A percentile compares a stretch with the other conserved stretches of the same genome.
These are phyloP conservation scores for Caenorhabditis virilis DNA, from an alignment of 2,888 invertebrate species.

Conservation along the genomic window DNA sequence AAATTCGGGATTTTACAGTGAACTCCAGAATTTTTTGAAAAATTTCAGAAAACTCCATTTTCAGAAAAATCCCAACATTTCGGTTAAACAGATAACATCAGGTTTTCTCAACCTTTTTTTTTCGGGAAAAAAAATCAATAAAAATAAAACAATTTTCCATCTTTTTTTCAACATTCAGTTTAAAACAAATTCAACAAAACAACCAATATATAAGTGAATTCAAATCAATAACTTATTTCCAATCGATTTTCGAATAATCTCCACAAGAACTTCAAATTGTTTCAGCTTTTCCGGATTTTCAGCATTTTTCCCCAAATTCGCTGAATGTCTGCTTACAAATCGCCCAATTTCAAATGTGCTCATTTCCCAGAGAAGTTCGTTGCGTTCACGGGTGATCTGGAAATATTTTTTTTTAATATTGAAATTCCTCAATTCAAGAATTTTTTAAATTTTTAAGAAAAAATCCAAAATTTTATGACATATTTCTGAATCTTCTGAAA, in stretches of 20 bases:
- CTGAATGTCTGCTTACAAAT: conserved; percentile 34
- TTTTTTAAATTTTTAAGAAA: too few species aligned
- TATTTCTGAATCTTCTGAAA: too few species aligned
- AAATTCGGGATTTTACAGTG: neutral
- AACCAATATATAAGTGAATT: too few species aligned
- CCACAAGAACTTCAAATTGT: conserved; percentile 40
- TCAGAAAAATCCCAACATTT: neutral
- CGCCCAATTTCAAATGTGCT: conserved; percentile 53
- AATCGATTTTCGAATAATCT: conserved; percentile 37
- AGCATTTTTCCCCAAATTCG: neutral
- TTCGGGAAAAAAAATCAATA: conserved; percentile 1
- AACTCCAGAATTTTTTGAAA: neutral
- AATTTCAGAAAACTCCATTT: neutral
- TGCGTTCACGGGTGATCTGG: conserved; percentile 49
- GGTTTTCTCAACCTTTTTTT: too few species aligned
- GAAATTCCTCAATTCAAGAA: neutral
- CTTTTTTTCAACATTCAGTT: neutral
- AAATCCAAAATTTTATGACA: too few species aligned
- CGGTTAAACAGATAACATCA: too few species aligned
- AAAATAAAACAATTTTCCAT: neutral
- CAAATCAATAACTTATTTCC: conserved; percentile 8
- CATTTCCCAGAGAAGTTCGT: conserved; percentile 51
- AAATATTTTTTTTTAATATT: neutral
- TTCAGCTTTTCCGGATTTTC: conserved; percentile 14
- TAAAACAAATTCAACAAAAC: neutral